Conservation (phyloP, 2,888 invertebrate genomes). For the Tenthredo mesomela region DNA sequence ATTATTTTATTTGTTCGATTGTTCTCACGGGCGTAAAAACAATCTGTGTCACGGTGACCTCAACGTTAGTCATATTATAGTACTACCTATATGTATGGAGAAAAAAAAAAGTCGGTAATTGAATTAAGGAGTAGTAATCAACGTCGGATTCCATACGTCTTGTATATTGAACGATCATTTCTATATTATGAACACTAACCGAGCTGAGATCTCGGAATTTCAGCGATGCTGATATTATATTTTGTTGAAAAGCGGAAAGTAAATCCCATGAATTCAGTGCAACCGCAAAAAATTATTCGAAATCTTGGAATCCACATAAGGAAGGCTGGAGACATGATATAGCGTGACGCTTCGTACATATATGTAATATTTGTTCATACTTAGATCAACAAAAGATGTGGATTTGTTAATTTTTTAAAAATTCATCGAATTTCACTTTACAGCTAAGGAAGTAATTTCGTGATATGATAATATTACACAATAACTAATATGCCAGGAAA, state of each 20-base stretch:
- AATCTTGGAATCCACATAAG: not conserved
- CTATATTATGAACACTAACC: not conserved
- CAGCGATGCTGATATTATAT: not conserved
- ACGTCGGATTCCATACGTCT: not conserved
- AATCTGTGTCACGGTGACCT: slow-evolving; percentile 40
- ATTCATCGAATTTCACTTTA: not conserved
- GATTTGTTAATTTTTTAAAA: not conserved
- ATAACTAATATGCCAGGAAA: not conserved
- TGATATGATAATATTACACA: not conserved
- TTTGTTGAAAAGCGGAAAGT: not conserved
- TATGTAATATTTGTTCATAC: not conserved
- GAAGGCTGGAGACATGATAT: not conserved
- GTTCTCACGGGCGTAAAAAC: slow-evolving; percentile 11
- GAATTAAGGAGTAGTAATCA: slow-evolving; percentile 27
- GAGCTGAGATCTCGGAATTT: not conserved
- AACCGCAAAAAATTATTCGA: not conserved
- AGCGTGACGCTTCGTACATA: not conserved
- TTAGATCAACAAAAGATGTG: not conserved
- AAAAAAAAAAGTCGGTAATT: not conserved
- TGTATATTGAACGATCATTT: slow-evolving; percentile 6
- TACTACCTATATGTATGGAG: not conserved
- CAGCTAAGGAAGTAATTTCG: not conserved
- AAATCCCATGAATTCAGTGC: not conserved
- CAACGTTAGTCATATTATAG: not conserved
- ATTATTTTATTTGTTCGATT: slow-evolving; percentile 4